phyloP scores from a whole-genome alignment of 2,113 vertebrate species.

The Sterna hirundo region DNA sequence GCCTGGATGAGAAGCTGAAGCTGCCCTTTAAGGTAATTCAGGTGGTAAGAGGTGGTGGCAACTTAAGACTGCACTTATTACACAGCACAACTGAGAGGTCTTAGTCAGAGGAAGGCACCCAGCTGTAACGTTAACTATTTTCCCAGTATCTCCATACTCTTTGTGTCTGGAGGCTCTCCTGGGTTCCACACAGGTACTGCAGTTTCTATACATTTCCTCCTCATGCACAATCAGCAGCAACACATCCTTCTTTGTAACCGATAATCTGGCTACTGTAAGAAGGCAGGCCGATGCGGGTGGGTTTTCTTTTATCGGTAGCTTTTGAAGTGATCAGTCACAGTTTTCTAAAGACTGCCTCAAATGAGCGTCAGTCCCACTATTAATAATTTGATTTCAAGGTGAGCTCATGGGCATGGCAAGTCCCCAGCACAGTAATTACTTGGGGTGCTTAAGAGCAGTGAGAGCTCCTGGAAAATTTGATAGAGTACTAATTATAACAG shows the following conservation, averaged over 20 bases:
- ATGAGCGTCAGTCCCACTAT: background rate
- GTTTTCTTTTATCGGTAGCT: background rate
- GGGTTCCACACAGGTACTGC: background rate
- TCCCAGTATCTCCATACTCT: background rate
- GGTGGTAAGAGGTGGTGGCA: background rate
- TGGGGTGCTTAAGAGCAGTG: constrained; percentile 12
- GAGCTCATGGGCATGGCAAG: constrained; percentile 47
- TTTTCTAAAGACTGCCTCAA: constrained; percentile 2
- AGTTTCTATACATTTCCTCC: background rate
- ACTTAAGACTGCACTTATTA: background rate
- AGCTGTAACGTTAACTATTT: background rate
- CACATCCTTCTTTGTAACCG: background rate
- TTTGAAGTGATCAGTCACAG: background rate
- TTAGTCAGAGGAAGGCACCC: background rate
- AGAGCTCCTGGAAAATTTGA: constrained; percentile 24
- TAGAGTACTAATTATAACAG: constrained; percentile 33
- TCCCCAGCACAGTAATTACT: constrained; percentile 43
- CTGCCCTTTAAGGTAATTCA: background rate
- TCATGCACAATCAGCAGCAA: background rate
- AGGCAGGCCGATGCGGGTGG: background rate
- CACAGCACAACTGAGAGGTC: background rate
- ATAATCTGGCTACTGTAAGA: background rate
- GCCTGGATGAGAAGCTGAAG: background rate
- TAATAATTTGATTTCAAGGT: constrained; percentile 50
- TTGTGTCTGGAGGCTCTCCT: background rate